Base-by-base conservation (phyloP, 2,888 invertebrate species). In the Habrosyne pyritoides region DNA sequence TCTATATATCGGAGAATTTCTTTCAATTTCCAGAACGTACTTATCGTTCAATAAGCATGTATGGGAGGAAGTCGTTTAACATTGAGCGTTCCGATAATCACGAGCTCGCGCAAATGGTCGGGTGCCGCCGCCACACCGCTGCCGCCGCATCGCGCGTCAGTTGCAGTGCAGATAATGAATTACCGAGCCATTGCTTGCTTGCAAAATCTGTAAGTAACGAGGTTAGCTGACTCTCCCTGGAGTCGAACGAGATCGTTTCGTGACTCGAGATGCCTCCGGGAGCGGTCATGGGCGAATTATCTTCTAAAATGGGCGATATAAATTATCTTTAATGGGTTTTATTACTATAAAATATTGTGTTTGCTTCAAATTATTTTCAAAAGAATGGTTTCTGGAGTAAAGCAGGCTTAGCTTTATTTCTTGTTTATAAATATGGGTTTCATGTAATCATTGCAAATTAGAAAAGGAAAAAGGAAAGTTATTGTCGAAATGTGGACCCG, bases 151-250 rank as follows among this genome's bases (percentile, higher is more conserved):
- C 50, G 65, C 21, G 48, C 55, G 47, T 69, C 73, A 66, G 79
- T 79, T 85, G 80, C 79, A 81, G 75, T 83, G 77, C 79, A 79
- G 81, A 83, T 86, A 86, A 88, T 89, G 87, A 90, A 88, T 88
- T 85, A 85, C 84, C 71, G 75, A 81, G 73, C 76, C 72, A 83
- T 83, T 82, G 85, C 89, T 86, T 73, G 83, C 85, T 87, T 87
- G 87, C 89, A 85, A 82, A 89, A 88, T 87, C 82, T 77, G 79
- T 77, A 79, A 83, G 81, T 88, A 89, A 89, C 83, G 80, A 87
- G 80, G 84, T 86, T 88, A 87, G 69, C 73, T 71, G 75, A 67
- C 70, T 73, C 77, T 75, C 79, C 73, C 73, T 64, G 64, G 67
- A 70, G 70, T 71, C 68, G 67, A 70, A 64, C 69, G 64, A 70